Base-by-base conservation (phyloP, 1,140 invertebrate species). In the Hylyphantes graminicola region DNA sequence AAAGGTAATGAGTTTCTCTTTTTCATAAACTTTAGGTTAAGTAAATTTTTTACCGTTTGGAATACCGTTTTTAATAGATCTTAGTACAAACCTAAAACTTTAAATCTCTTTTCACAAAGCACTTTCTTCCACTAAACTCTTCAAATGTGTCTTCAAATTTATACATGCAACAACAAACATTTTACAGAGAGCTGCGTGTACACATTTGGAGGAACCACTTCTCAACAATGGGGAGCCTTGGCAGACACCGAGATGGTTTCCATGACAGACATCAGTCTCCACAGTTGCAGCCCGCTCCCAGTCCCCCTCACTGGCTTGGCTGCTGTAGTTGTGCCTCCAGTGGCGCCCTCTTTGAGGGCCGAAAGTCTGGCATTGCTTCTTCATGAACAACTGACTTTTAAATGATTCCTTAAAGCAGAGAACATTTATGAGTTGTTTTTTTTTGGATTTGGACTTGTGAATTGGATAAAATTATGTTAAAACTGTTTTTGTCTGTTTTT, bases 161-260 rank as follows among this genome's bases (percentile, higher is more conserved):
- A 35, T 35, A 2, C 5, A 35, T 35, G 35, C 35, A 35, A 35
- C 5, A 5, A 35, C n/a, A 35, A 35, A 35, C 35, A 35, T 13
- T 54, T 74, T 74, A 48, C 54, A 84, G 81, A 84, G n/a, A 76
- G 64, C 54, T 84, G 81, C 13, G 70, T 84, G 2, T 84, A 84
- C 35, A 19, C 68, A 6, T 76, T 84, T 21, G 81, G 81, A 3
- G 81, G 81, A 48, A 57, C 76, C 19, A 76, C 61, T 21, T 76
- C 72, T 50, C 81, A 84, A 76, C 61, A 84, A 53, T 84, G 81
- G 81, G 59, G 81, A 53, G 54, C 81, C 12, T 35, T 76, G 17
- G 15, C 54, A 5, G 67, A 70, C 35, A 84, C 75, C 35, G 81
- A 84, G 59, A 84, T 84, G 81, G 55, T 84, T 12, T 64, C 68